Base-by-base conservation (phyloP, 1,140 invertebrate species). In the Procambarus virginalis region DNA sequence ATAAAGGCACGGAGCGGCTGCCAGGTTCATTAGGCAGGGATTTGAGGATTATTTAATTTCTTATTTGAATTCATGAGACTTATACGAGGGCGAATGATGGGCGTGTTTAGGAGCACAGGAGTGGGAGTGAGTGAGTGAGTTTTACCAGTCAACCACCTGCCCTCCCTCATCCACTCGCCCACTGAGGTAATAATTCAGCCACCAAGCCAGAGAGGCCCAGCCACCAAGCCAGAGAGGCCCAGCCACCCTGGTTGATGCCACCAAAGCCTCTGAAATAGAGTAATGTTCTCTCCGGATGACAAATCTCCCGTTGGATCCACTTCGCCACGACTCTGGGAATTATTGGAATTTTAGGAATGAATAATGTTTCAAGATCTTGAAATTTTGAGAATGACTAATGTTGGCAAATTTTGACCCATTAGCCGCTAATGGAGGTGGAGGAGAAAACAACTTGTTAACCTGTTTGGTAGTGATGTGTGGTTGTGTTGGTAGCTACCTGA, bases 321-420 rank as follows among this genome's bases (percentile, higher is more conserved):
- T 73, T 34, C n/a, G 68, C n/a, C 68, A 6, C 68, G n/a, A 9
- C 68, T 73, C 22, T 73, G 22, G 10, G 68, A 73, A 73, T 73
- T 73, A 73, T 73, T 73, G 68, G 68, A 73, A 73, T 73, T 73
- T 34, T 22, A 22, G 68, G 68, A 73, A 34, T 34, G 68, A 73
- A 6, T 73, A 73, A 73, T 73, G 68, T 73, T 73, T 9, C 68
- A n/a, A 73, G 68, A 34, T 73, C 68, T 73, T 73, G 68, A 10
- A 73, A 73, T 73, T 73, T 73, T 73, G 22, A 34, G 68, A 34
- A 73, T 73, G 68, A 73, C 3, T 73, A 73, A 73, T 73, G 68
- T 5, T 73, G 68, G 68, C 68, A 73, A 73, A 73, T 73, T 73
- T 34, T 73, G 68, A 73, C 68, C 68, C 68, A 73, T 73, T 73